Base-by-base conservation (phyloP, 2,113 vertebrate species). In the Chroicocephalus ridibundus region DNA sequence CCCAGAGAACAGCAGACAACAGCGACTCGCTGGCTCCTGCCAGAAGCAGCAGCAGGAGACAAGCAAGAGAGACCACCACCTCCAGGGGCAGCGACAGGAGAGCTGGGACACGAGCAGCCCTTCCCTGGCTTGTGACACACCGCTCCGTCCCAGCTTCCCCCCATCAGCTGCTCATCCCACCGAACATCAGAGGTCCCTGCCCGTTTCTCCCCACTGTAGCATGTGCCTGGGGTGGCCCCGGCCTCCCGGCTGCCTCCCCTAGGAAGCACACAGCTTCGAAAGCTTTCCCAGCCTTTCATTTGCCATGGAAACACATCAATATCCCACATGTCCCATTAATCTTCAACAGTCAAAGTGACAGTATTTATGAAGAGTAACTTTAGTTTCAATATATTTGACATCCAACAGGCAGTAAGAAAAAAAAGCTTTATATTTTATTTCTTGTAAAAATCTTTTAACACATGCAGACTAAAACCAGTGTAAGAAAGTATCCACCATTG, bases 391-490 rank as follows among this genome's bases (percentile, higher is more conserved):
- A 75, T 51, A 90, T 76, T 84, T 68, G 58, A 91, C 49, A 62
- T 36, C 77, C 68, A 83, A 68, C 40, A 83, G 85, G 47, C 87
- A 93, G 84, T 97, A 94, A 95, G 94, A 93, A 38, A 38, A 97
- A 98, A 96, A 94, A 96, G 86, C 97, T 97, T 95, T 97, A 94
- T 95, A 97, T 98, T 98, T 98, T 98, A 98, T 98, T 98, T 98
- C 97, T 98, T 97, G 99, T 99, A 99, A 99, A 99, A 99, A 99
- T 99, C 98, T 98, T 98, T 97, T 95, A 98, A 98, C 98, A 99
- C 98, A 98, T 99, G 99, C 99, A 99, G 99, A 99, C 99, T 99
- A 99, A 99, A 99, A 99, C 99, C 99, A 99, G 99, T 99, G 99
- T 99, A 99, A 99, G 98, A 99, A 99, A 99, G 97, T 98, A 97